phyloP scores from a whole-genome alignment of 2,113 vertebrate genomes.

The Ginglymostoma cirratum region DNA sequence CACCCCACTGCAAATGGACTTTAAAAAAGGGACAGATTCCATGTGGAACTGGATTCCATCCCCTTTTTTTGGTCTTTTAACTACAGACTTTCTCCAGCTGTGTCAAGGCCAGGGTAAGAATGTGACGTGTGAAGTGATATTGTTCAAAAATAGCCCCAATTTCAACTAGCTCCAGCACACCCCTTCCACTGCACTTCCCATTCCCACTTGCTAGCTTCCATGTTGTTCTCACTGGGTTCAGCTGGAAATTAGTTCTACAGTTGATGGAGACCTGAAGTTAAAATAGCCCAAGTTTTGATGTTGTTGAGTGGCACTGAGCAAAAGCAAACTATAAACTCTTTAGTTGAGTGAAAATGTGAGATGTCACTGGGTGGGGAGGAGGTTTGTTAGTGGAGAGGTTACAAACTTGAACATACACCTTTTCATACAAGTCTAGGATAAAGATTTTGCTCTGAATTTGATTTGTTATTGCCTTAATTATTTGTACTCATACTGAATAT shows the following conservation, averaged over 20 bases:
- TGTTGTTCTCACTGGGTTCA: neutral
- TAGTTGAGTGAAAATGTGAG: neutral
- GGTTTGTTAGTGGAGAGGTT: neutral
- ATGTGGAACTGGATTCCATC: neutral
- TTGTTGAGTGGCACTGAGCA: neutral
- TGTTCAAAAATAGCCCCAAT: neutral
- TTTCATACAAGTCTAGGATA: neutral
- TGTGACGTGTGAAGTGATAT: neutral
- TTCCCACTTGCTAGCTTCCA: neutral
- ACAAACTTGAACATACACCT: neutral
- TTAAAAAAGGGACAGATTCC: neutral
- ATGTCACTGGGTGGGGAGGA: too few relatives aligned
- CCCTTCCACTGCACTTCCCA: neutral
- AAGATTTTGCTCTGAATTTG: neutral
- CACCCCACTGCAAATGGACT: neutral
- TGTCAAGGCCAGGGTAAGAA: neutral
- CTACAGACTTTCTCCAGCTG: neutral
- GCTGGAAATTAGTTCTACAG: neutral
- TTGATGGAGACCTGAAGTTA: neutral
- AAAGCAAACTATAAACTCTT: neutral
- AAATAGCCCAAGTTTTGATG: neutral
- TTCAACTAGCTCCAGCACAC: neutral
- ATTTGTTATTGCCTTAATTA: neutral
- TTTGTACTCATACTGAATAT: neutral
- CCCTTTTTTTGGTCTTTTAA: neutral